These are phyloP conservation scores for Tricholaema leucomelas DNA, from an alignment of 2,113 vertebrate genomes.

Conservation along the genomic window DNA sequence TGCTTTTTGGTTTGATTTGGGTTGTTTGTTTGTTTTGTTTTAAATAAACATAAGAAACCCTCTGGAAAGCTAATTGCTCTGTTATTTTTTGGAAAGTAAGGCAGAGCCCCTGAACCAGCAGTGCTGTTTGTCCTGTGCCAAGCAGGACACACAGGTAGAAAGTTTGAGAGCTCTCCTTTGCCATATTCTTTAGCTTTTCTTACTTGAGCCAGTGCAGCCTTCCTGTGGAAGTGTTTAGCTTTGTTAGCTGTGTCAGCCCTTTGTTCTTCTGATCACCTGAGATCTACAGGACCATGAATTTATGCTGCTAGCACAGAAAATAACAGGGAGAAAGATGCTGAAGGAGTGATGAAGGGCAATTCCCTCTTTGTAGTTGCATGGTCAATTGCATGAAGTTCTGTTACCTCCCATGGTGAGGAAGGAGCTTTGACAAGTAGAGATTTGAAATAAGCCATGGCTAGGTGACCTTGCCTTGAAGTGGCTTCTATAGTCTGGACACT, in stretches of 20 bases:
- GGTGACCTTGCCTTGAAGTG: background rate
- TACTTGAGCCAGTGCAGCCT: background rate
- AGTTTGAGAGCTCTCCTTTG: background rate
- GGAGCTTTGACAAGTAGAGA: background rate
- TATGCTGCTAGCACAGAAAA: background rate
- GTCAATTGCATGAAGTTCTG: background rate
- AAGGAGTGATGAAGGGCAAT: too few species aligned
- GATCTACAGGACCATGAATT: background rate
- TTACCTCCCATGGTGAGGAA: background rate
- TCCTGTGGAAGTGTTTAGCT: background rate
- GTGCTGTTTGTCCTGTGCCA: background rate
- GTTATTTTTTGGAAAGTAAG: background rate
- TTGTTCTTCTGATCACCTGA: background rate
- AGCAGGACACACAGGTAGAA: background rate
- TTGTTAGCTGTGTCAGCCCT: background rate
- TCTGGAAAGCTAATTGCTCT: background rate
- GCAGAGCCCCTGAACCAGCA: background rate
- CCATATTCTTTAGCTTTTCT: background rate
- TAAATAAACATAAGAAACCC: background rate
- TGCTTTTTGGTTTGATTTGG: background rate
- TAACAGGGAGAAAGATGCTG: background rate
- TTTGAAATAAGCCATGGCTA: background rate
- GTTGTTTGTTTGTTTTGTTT: background rate
- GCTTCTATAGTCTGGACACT: background rate
- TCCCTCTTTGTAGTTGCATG: background rate